Evolutionary conservation across 2,797 vertebrate genomes (phyloP).

Genomic region (Somateria mollissima): DNA sequence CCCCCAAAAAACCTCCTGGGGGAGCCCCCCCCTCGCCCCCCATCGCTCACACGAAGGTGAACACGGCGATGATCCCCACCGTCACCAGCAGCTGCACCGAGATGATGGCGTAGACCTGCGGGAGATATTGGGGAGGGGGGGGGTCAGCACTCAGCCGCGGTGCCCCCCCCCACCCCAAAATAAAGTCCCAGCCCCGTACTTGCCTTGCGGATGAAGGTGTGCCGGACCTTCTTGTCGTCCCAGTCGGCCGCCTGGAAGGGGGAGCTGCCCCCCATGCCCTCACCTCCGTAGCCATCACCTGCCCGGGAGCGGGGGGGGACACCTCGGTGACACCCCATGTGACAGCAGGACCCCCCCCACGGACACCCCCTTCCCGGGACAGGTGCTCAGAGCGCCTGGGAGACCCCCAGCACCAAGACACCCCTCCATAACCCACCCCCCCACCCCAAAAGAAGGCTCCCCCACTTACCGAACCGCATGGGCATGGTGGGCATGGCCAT

Average conservation of each 20-base stretch:
- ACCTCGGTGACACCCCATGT: not conserved
- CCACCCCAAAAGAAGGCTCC: not conserved
- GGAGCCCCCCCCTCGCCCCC: not conserved
- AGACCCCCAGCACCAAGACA: not conserved
- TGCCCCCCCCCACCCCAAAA: no score
- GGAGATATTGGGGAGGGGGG: not conserved
- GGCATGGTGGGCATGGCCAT: conserved; percentile 72
- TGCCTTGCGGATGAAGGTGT: conserved; percentile 91
- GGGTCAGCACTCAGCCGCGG: not conserved
- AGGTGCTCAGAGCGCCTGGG: not conserved
- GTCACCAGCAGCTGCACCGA: conserved; percentile 88
- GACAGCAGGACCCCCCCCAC: not conserved
- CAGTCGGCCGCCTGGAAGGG: conserved; percentile 73
- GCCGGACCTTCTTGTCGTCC: conserved; percentile 87
- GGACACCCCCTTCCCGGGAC: not conserved
- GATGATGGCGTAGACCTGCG: conserved; percentile 92
- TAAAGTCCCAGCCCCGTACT: not conserved
- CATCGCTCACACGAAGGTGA: conserved; percentile 91
- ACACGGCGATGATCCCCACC: conserved; percentile 86
- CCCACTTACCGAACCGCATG: conserved; percentile 76
- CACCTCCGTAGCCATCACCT: conserved; percentile 45
- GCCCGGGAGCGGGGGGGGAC: not conserved
- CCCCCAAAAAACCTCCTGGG: no score
- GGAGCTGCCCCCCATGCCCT: conserved; percentile 71
- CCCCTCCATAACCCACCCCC: not conserved